These are phyloP conservation scores for Amphibalanus amphitrite DNA, from an alignment of 1,140 invertebrate genomes.

Conservation along the genomic window DNA sequence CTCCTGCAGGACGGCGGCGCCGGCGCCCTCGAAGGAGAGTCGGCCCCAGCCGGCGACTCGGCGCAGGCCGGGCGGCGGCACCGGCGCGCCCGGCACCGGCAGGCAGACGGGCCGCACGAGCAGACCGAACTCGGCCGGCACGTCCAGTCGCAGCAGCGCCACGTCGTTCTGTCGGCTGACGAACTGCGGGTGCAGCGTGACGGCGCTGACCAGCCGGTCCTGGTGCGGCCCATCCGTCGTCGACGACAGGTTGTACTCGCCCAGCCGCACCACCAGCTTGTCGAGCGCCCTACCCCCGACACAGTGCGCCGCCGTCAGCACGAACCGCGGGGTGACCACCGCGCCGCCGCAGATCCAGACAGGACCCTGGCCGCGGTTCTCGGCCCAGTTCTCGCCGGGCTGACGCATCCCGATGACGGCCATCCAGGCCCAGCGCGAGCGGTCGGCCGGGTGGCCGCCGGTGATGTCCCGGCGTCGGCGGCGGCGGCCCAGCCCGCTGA, in stretches of 20 bases:
- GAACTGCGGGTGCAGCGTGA: background rate
- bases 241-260: slow-evolving; percentile 12
- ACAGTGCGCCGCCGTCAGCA: background rate
- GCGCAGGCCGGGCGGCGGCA: too few relatives aligned
- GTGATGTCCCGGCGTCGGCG: background rate
- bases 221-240: slow-evolving; percentile 13
- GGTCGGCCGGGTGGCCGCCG: background rate
- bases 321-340: background rate
- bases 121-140: background rate
- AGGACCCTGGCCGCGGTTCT: background rate
- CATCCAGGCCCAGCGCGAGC: background rate
- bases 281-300: background rate
- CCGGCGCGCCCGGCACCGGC: too few relatives aligned
- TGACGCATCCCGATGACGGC: background rate
- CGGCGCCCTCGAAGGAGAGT: background rate
- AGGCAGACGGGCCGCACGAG: background rate
- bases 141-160: slow-evolving; percentile 10
- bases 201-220: background rate
- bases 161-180: slow-evolving; percentile 12
- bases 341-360: background rate
- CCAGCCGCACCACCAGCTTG: slow-evolving; percentile 30
- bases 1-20: slow-evolving; percentile 8
- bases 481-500: background rate
- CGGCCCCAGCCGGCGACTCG: background rate
- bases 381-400: too few relatives aligned